A percentile compares a stretch with the other conserved stretches of the same genome.
Evolutionary conservation across 2,113 vertebrate species (phyloP).

Genomic region (Phyllopteryx taeniolatus): DNA sequence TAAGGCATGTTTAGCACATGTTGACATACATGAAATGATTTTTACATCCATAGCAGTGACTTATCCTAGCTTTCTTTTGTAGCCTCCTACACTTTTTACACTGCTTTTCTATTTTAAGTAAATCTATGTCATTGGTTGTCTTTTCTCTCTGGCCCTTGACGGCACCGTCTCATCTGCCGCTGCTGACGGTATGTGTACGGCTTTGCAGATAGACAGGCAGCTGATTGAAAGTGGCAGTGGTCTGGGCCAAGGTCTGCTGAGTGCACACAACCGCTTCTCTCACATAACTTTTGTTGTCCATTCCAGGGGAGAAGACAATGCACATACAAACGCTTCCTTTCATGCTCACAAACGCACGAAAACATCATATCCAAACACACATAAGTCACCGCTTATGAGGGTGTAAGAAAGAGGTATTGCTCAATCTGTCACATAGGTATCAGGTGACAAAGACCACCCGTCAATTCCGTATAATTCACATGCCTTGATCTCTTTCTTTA

Average conservation of each 20-base stretch:
- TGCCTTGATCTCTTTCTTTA: slow-evolving; percentile 14
- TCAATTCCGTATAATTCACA: slow-evolving; percentile 48
- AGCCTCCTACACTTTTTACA: neutral
- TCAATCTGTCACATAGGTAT: slow-evolving; percentile 50
- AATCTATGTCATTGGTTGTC: slow-evolving; percentile 55
- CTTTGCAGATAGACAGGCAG: slow-evolving; percentile 52
- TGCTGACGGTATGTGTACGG: slow-evolving; percentile 52
- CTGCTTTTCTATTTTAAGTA: slow-evolving; percentile 35
- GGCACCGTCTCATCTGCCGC: slow-evolving; percentile 45
- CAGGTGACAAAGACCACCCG: slow-evolving; percentile 41
- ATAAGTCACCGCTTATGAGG: slow-evolving; percentile 54
- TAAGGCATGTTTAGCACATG: slow-evolving; percentile 30
- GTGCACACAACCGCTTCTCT: slow-evolving; percentile 54
- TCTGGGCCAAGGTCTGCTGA: slow-evolving; percentile 69
- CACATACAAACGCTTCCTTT: slow-evolving; percentile 50
- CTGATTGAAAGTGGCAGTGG: slow-evolving; percentile 66
- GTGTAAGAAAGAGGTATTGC: slow-evolving; percentile 49
- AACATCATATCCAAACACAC: slow-evolving; percentile 21
- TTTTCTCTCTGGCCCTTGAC: slow-evolving; percentile 46
- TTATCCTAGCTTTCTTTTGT: slow-evolving; percentile 14
- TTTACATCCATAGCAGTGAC: slow-evolving; percentile 26
- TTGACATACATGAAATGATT: slow-evolving; percentile 13
- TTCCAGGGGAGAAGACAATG: slow-evolving; percentile 56
- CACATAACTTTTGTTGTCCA: slow-evolving; percentile 38
- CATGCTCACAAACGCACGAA: neutral